Evolutionary conservation across 2,797 vertebrate genomes (phyloP), one percentile per base, ranked within the genome.

Genomic region (Zalophus californianus): DNA sequence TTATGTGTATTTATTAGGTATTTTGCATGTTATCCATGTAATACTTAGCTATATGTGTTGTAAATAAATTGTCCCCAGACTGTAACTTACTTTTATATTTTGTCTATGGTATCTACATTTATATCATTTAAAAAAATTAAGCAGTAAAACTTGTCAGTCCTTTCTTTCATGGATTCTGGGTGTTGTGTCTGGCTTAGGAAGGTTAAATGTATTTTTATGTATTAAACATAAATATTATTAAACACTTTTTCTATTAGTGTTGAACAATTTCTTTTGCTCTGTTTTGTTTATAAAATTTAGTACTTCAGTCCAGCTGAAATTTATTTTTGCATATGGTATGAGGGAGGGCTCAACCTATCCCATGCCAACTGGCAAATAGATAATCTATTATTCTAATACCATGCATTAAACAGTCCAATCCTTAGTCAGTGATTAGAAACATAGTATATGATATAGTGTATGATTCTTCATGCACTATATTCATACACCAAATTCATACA

Each of bases 81-180:
- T 82, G 64, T 78, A 91, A 77, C 18, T 79, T 92, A 78, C 38
- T 89, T 96, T 91, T 70, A 90, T 18, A 60, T 78, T 75, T 84
- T 93, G 16, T 35, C 1, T 16, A 15, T 27, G 0, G 21, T 86
- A 20, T 70, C 50, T 52, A 73, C 27, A 44, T 75, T 54, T 11
- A 75, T 27, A 58, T 41, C 25, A 62, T 54, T 70, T 21, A 85
- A 15, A 56, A 80, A 91, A 91, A 80, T 14, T 12, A 79, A 35
- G 41, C 15, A 80, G 23, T 86, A 50, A 75, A 88, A 91, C 56
- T 66, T 78, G 12, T 44, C 21, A 70, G 60, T 50, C 11, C 8
- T 82, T 94, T 86, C 10, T 23, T 96, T 80, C 66, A 60, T 56
- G 21, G 16, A 93, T 32, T 89, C 58, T 80, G 44, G 11, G 7